phyloP scores from a whole-genome alignment of 2,888 invertebrate genomes.

The Andricus curvator region DNA sequence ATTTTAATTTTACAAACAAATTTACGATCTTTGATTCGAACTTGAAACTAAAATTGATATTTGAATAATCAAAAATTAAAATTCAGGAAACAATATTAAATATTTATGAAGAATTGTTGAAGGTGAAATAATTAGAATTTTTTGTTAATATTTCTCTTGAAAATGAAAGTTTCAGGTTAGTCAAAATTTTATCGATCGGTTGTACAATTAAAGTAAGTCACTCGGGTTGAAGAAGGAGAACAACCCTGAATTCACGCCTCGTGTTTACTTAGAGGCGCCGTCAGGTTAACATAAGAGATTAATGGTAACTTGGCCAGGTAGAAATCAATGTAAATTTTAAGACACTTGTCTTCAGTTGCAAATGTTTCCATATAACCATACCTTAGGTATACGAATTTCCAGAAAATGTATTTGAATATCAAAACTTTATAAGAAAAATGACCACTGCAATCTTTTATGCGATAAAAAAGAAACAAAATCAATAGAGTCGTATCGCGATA shows the following conservation, averaged over 20 bases:
- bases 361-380: not conserved
- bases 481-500: conserved; percentile 36
- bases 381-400: not conserved
- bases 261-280: conserved; percentile 9
- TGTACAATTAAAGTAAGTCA: not conserved
- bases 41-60: too few relatives aligned
- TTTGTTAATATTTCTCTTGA: not conserved
- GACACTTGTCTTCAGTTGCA: not conserved
- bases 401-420: conserved; percentile 19
- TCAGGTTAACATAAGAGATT: conserved; percentile 6
- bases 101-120: not conserved
- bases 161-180: not conserved
- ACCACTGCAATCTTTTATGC: conserved; percentile 11
- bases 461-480: conserved; percentile 37
- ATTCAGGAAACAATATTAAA: not conserved
- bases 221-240: not conserved
- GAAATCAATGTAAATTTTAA: conserved; percentile 10
- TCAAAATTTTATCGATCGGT: not conserved
- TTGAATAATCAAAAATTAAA: not conserved
- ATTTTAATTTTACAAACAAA: too few relatives aligned
- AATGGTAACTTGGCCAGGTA: not conserved
- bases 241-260: conserved; percentile 16
- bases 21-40: too few relatives aligned
- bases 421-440: conserved; percentile 13
- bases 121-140: not conserved